A percentile compares a stretch with the other conserved stretches of the same genome.
These are phyloP conservation scores for Pangasianodon gigas DNA, from an alignment of 2,113 vertebrate genomes.

Conservation along the genomic window DNA sequence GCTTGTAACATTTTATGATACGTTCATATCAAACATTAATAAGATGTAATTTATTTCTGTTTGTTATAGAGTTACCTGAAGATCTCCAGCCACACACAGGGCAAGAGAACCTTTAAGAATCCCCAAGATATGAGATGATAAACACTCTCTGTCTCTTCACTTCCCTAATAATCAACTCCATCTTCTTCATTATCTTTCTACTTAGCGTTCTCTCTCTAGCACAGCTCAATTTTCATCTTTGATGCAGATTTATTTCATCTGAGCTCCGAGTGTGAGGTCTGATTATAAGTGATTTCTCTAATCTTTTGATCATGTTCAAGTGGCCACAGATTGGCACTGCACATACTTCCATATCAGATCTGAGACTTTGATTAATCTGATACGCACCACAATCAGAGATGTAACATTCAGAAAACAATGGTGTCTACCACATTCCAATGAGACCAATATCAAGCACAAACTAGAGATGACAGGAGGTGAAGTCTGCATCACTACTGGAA, in stretches of 20 bases:
- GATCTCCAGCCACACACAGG: not conserved
- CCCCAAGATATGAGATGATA: not conserved
- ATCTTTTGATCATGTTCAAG: constrained; percentile 57
- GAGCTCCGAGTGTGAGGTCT: constrained; percentile 35
- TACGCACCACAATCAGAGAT: constrained; percentile 46
- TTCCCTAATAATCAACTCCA: constrained; percentile 32
- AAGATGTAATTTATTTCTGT: not conserved
- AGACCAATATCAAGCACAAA: constrained; percentile 7
- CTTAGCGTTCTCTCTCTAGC: constrained; percentile 19
- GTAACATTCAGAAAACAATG: constrained; percentile 15
- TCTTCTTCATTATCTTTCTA: constrained; percentile 31
- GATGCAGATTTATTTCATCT: constrained; percentile 30
- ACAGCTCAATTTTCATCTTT: constrained; percentile 26
- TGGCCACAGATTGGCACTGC: constrained; percentile 48
- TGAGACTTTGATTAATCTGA: constrained; percentile 41
- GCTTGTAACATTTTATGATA: not conserved
- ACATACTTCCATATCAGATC: constrained; percentile 38
- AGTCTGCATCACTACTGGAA: constrained; percentile 15
- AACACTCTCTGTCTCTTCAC: not conserved
- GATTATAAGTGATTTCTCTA: constrained; percentile 52
- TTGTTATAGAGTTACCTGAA: not conserved
- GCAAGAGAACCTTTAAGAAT: not conserved
- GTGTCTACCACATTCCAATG: not conserved
- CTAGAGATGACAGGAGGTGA: constrained; percentile 16
- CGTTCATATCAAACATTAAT: not conserved